A percentile compares a stretch with the other conserved stretches of the same genome.
phyloP scores from a whole-genome alignment of 2,113 vertebrate genomes.

The Tychaedon coryphoeus region DNA sequence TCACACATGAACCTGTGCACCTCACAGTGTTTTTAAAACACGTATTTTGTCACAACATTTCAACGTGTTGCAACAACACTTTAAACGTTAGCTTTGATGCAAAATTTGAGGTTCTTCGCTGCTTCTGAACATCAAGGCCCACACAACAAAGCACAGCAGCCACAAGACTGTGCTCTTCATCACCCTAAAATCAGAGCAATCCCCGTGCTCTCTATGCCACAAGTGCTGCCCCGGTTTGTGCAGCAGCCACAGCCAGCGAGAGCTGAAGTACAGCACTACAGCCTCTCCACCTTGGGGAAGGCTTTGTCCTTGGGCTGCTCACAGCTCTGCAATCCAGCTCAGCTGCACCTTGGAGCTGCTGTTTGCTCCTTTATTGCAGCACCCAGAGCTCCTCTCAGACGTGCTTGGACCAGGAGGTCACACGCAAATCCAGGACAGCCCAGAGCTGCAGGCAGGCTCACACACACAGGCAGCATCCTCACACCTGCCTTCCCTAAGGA shows the following conservation, averaged over 20 bases:
- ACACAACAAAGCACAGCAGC: not conserved
- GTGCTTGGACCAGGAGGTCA: not conserved
- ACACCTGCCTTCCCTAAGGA: not conserved
- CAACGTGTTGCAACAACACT: not conserved
- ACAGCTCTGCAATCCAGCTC: not conserved
- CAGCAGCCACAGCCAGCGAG: not conserved
- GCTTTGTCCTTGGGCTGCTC: not conserved
- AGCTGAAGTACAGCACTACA: not conserved
- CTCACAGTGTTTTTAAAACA: not conserved
- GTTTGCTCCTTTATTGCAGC: not conserved
- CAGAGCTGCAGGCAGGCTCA: not conserved
- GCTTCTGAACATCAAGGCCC: not conserved
- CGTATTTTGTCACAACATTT: not conserved
- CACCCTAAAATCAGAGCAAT: not conserved
- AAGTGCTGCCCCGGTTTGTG: not conserved
- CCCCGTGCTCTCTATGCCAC: no score
- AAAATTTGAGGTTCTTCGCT: not conserved
- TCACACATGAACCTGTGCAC: accelerated
- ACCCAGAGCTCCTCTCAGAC: not conserved
- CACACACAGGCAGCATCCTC: not conserved
- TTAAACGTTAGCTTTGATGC: not conserved
- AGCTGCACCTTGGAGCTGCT: not conserved
- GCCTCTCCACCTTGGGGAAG: not conserved
- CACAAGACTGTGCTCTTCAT: not conserved
- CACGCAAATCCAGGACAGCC: not conserved